Evolutionary conservation across 1,140 invertebrate genomes (phyloP), one percentile per base, ranked within the genome.

Genomic region (Belonocnema kinseyi): DNA sequence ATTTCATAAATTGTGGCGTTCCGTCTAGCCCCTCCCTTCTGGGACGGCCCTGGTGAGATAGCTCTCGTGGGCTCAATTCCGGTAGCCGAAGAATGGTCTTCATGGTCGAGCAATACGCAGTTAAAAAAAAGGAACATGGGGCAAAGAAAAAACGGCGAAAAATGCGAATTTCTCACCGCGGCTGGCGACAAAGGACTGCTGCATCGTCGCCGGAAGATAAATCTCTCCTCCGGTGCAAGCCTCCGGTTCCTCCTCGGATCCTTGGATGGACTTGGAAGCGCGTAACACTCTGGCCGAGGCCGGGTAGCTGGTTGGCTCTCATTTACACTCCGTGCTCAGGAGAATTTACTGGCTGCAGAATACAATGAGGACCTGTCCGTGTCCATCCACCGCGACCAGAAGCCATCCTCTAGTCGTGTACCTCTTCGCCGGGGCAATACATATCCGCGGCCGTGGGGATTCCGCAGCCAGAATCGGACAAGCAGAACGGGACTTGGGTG

Each of bases 111-210:
- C 72, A 72, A 80, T 13, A 52, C 61, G 54, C 14, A 33, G 71
- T 66, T 46, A 72, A 72, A 76, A 70, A 75, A 12, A 76, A 79
- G 73, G 72, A 76, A 72, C 70, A 72, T 50, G 72, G 75, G 53
- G 79, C 78, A 83, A 85, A 86, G 83, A 88, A 88, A 90, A 90
- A 90, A 88, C 89, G 84, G 83, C 82, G 88, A 91, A 91, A 91
- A 90, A 91, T 91, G 89, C 88, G 81, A 86, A 91, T 82, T 91
- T 90, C 90, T 90, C 90, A 88, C 90, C 89, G 89, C 86, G 86
- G 85, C 72, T 72, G 79, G 84, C 89, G 87, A 91, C 90, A 91
- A 91, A 91, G 90, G 88, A 85, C 79, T 85, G 82, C 83, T 82
- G 80, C 74, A 76, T 83, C 77, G 81, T 86, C 79, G 78, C 83